Evolutionary conservation across 2,888 invertebrate species (phyloP).

Genomic region (Oasisia sp.): DNA sequence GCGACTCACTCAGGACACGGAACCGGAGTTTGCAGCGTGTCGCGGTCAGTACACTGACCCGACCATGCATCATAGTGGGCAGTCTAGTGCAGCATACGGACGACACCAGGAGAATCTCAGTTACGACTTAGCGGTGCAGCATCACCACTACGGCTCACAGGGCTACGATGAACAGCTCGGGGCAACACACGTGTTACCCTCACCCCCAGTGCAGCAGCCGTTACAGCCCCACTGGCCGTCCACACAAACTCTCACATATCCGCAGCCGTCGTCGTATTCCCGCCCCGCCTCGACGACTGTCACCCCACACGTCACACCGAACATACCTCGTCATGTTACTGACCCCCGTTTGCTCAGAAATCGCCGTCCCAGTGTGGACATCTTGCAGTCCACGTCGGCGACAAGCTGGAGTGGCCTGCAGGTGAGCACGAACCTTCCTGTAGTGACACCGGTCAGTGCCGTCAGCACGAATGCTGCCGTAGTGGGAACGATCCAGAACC

Average conservation of each 20-base stretch:
- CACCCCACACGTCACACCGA: background rate
- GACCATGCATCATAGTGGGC: background rate
- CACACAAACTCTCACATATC: background rate
- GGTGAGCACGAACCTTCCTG: background rate
- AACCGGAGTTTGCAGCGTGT: background rate
- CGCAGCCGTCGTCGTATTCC: background rate
- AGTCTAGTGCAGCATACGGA: background rate
- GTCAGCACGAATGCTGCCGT: background rate
- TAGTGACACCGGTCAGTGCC: background rate
- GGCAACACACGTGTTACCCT: background rate
- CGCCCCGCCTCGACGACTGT: background rate
- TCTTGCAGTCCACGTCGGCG: background rate
- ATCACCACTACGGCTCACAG: background rate
- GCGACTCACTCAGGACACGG: background rate
- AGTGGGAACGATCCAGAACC: constrained; percentile 8
- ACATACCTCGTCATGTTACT: background rate
- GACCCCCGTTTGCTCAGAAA: background rate
- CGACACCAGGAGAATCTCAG: background rate
- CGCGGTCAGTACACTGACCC: background rate
- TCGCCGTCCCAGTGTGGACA: background rate
- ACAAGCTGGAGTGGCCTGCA: background rate
- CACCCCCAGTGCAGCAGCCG: background rate
- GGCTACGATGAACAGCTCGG: background rate
- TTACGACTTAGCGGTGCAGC: background rate
- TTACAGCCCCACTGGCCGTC: background rate